These are phyloP conservation scores for Epizoanthus illoricatus DNA, from an alignment of 92 coral and sea anemone genomes.

Conservation along the genomic window DNA sequence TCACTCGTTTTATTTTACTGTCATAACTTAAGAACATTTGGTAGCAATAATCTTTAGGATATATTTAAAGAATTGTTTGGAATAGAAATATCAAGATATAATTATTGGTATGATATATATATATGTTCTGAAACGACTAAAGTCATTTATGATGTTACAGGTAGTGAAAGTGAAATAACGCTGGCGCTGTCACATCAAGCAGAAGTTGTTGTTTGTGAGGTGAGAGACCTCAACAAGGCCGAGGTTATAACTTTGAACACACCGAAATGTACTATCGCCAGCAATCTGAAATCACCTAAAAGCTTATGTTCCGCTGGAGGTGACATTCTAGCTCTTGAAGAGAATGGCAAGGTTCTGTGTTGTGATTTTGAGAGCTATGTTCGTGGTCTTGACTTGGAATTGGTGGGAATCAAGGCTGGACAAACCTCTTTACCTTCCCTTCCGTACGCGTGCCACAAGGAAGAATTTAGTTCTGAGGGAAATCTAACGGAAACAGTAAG, in stretches of 20 bases:
- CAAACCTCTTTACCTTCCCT: background rate
- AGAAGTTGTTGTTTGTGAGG: slow-evolving; percentile 10
- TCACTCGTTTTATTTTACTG: no score
- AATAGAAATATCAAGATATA: background rate
- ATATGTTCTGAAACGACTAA: no score
- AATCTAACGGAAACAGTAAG: background rate
- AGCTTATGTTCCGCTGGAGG: slow-evolving; percentile 7
- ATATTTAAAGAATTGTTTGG: no score
- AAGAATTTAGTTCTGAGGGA: background rate
- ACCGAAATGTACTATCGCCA: background rate
- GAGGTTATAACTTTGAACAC: background rate
- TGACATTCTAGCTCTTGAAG: slow-evolving; percentile 11
- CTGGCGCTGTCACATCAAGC: background rate
- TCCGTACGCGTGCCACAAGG: background rate
- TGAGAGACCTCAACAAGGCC: background rate
- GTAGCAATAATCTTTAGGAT: no score
- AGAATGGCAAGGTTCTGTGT: slow-evolving; percentile 7
- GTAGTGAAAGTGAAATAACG: background rate
- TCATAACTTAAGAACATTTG: no score
- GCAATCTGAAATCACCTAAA: slow-evolving; percentile 5
- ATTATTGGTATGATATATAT: background rate
- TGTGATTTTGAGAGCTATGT: background rate
- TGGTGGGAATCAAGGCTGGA: background rate
- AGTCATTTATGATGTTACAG: background rate
- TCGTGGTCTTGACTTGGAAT: background rate